These are phyloP conservation scores for Cepaea nemoralis DNA, from an alignment of 1,140 invertebrate genomes.

Conservation along the genomic window DNA sequence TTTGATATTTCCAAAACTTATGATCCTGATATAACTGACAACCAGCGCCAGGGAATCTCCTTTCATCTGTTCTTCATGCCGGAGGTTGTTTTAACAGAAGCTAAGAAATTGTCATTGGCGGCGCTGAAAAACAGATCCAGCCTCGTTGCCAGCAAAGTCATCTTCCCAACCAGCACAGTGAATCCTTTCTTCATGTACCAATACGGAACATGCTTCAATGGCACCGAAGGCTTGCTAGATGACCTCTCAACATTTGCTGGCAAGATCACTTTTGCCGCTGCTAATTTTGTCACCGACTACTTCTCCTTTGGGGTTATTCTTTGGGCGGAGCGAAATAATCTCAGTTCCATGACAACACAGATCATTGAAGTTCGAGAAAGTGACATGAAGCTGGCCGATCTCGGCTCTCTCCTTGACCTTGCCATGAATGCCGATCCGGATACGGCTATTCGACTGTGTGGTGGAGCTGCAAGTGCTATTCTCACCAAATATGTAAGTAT, in stretches of 20 bases:
- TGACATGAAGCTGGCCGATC: slow-evolving; percentile 53
- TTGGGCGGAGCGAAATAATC: slow-evolving; percentile 59
- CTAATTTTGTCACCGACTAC: slow-evolving; percentile 47
- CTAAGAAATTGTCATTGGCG: slow-evolving; percentile 28
- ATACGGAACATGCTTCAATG: slow-evolving; percentile 49
- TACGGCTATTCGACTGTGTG: slow-evolving; percentile 50
- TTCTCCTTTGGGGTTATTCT: slow-evolving; percentile 55
- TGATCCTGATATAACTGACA: slow-evolving; percentile 64
- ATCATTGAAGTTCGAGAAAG: slow-evolving; percentile 51
- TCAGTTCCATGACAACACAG: slow-evolving; percentile 44
- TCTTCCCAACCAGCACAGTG: slow-evolving; percentile 52
- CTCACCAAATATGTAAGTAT: slow-evolving; percentile 49
- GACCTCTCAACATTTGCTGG: slow-evolving; percentile 52
- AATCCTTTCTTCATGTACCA: slow-evolving; percentile 59
- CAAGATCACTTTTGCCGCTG: slow-evolving; percentile 57
- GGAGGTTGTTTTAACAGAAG: slow-evolving; percentile 42
- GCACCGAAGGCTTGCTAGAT: slow-evolving; percentile 23
- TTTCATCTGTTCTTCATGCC: slow-evolving; percentile 61
- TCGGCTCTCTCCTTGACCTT: slow-evolving; percentile 51
- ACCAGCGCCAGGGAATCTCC: slow-evolving; percentile 50
- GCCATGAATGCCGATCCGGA: slow-evolving; percentile 51
- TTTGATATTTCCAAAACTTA: slow-evolving; percentile 59
- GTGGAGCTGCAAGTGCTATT: slow-evolving; percentile 47
- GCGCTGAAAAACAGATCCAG: slow-evolving; percentile 43
- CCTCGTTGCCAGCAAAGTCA: slow-evolving; percentile 46